Conservation (phyloP, 2,113 vertebrate species). For the Phyllopteryx taeniolatus region DNA sequence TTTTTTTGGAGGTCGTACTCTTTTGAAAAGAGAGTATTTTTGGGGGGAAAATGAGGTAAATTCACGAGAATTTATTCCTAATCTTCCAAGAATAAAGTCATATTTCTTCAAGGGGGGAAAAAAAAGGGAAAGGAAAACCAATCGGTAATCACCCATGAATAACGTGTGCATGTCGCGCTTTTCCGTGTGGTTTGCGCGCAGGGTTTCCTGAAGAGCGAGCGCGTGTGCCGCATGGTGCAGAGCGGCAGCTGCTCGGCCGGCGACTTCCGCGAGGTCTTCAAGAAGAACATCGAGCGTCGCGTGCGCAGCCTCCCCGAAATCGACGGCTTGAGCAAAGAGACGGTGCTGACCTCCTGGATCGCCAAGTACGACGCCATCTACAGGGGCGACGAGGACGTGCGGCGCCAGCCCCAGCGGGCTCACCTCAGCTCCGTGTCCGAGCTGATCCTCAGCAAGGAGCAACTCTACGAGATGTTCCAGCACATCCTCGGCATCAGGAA, state of each 20-base stretch:
- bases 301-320: conserved; percentile 95
- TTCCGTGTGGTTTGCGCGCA: conserved; percentile 43
- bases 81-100: too few relatives aligned
- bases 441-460: conserved; percentile 97
- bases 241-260: conserved; percentile 91
- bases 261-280: conserved; percentile 96
- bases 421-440: conserved; percentile 87
- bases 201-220: conserved; percentile 95
- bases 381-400: conserved; percentile 87
- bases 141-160: too few relatives aligned
- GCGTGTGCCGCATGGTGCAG: conserved; percentile 93
- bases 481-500: conserved; percentile 92
- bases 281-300: conserved; percentile 95
- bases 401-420: conserved; percentile 82
- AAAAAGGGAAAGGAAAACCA: too few relatives aligned
- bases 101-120: too few relatives aligned
- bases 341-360: conserved; percentile 95
- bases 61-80: too few relatives aligned
- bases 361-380: conserved; percentile 95
- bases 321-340: conserved; percentile 96
- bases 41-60: too few relatives aligned
- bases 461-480: conserved; percentile 98
- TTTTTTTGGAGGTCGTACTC: too few relatives aligned
- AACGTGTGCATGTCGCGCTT: too few relatives aligned
- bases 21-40: too few relatives aligned